Base-by-base conservation (phyloP, 2,113 vertebrate species). In the Pyrgilauda ruficollis region DNA sequence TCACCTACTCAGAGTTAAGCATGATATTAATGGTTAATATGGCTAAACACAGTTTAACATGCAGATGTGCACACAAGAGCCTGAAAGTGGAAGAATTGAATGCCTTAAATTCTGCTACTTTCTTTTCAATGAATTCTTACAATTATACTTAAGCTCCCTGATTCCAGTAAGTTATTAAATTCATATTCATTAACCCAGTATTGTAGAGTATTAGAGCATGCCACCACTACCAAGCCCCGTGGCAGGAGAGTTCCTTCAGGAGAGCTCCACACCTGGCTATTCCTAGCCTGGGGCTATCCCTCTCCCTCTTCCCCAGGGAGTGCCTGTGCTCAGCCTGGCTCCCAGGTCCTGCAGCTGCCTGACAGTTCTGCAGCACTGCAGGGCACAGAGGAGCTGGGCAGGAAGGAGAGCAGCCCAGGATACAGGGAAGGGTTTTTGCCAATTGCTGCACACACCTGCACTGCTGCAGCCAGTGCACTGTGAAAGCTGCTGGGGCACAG, bases 381-480 rank as follows among this genome's bases (percentile, higher is more conserved):
- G 55, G 80, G 43, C 3, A 2, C 59, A 44, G 35, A 20, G 52
- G 6, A 47, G 66, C 33, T 13, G 53, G 44, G 47, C 17, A 67
- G 44, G 64, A 52, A 37, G 44, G 11, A 46, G 7, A 67, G n/a
- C 50, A 66, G 43, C 7, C 49, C 55, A 75, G 28, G 31, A 61
- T 18, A 17, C 1, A 4, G 61, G 23, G 68, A 46, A 63, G 50
- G 68, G 72, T 4, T 23, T 35, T 1, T 50, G 28, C 7, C 14
- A 72, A 30, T 44, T 43, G 41, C 47, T 35, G n/a, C 62, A 21
- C 16, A 46, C 16, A 5, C 33, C 69, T 21, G 24, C 30, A 55
- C 1, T 39, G 31, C 1, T 39, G 31, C 2, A 0, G 28, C 23
- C 43, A 23, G 43, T 0, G 33, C 15, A 3, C 56, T 11, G 31